These are phyloP conservation scores for Pitta sordida DNA, from an alignment of 2,113 vertebrate species.

Conservation along the genomic window DNA sequence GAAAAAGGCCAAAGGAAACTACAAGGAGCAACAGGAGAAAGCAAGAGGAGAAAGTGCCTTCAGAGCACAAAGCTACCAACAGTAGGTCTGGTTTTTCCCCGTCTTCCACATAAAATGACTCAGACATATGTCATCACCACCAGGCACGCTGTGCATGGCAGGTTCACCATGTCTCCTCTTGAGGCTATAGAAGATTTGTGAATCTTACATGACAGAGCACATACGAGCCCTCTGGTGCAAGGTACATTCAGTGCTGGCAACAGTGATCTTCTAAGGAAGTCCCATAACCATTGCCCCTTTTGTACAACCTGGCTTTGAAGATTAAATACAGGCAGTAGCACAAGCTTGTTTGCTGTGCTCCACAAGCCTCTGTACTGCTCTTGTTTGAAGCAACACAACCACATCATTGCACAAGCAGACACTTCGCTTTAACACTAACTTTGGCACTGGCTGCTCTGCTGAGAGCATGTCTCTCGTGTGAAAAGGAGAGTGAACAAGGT, in stretches of 20 bases:
- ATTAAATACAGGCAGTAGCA: not conserved
- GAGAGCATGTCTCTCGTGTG: not conserved
- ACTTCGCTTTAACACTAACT: not conserved
- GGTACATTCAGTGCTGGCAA: not conserved
- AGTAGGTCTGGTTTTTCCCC: not conserved
- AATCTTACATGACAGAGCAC: not conserved
- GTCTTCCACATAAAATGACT: not conserved
- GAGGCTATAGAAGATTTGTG: rapidly evolving
- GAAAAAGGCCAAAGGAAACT: not conserved
- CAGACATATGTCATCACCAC: not conserved
- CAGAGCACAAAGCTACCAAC: not conserved
- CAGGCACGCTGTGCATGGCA: not conserved
- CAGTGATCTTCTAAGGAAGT: not conserved
- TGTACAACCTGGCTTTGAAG: not conserved
- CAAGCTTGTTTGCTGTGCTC: not conserved
- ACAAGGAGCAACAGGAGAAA: not conserved
- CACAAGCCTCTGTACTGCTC: not conserved
- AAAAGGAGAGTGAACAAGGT: not conserved
- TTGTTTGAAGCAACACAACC: not conserved
- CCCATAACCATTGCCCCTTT: not conserved
- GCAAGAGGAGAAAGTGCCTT: not conserved
- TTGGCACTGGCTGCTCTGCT: not conserved
- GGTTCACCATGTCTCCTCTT: not conserved
- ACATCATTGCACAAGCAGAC: not conserved
- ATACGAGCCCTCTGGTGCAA: rapidly evolving